phyloP scores from a whole-genome alignment of 2,113 vertebrate genomes.

The Pongo abelii region DNA sequence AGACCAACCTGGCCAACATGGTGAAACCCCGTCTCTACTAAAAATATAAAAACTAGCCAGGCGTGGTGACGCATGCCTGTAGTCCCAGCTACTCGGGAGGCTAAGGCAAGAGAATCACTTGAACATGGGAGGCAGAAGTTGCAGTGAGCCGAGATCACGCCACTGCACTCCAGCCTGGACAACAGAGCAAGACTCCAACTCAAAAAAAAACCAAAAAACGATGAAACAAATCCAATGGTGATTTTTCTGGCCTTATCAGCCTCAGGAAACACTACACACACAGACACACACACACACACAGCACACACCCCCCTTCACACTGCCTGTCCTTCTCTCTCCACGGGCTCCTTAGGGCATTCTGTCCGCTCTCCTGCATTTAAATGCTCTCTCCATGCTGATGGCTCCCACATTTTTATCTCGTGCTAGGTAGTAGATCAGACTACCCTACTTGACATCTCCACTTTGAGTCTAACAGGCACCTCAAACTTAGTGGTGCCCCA shows the following conservation, averaged over 20 bases:
- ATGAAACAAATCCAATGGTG: neutral
- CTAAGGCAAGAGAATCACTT: no score
- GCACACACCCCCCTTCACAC: no score
- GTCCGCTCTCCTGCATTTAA: neutral
- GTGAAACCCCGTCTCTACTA: no score
- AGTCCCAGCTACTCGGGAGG: no score
- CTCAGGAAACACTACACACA: neutral
- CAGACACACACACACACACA: neutral
- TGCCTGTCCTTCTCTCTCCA: neutral
- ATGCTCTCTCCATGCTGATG: neutral
- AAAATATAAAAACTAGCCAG: no score
- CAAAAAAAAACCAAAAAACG: no score
- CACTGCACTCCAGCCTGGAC: no score
- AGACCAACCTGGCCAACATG: no score
- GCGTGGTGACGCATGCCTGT: no score
- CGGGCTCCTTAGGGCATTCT: neutral
- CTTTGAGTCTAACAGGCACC: neutral
- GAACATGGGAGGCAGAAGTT: no score
- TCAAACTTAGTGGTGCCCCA: neutral
- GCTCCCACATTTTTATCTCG: neutral
- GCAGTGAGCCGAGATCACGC: no score
- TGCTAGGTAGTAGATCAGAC: neutral
- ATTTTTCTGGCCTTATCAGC: neutral
- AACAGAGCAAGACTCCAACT: no score
- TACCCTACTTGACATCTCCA: neutral